Base-by-base conservation (phyloP, 2,113 vertebrate genomes). In the Chionomys nivalis region DNA sequence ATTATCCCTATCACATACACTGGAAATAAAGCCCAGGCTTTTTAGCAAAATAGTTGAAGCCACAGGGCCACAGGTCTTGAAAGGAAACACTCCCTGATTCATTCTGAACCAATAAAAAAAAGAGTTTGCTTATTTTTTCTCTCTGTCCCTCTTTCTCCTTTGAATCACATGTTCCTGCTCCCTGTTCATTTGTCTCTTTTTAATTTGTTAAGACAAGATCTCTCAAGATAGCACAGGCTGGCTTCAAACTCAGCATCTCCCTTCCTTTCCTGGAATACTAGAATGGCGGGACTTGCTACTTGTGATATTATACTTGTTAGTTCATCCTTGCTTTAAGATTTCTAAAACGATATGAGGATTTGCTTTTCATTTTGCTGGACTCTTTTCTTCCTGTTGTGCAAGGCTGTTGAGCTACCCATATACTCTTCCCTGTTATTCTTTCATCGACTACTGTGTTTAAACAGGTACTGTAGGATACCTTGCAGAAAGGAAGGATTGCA, bases 11-110 rank as follows among this genome's bases (percentile, higher is more conserved):
- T 12, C 42, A 92, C 28, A 82, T 68, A 66, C 52, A 39, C 19
- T 88, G 76, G 39, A 92, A 91, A 49, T 47, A 73, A 90, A 97
- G 23, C 85, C 66, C 52, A 47, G 68, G 33, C 42, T 87, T 94
- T 92, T 96, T 24, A 92, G 68, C 72, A 83, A 81, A 52, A 28
- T 78, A 82, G 94, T 66, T 92, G 79, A 93, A 96, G 39, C 52
- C 72, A 89, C 7, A 90, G 86, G 42, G 65, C 42, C 72, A 78
- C 1, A 44, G 73, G 49, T 36, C n/a, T 65, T 28, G n/a, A 92
- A 17, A 66, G 44, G 65, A 70, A 92, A 87, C 28, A 83, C 9
- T 91, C 49, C 36, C 42, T 47, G 16, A 66, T 82, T 87, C 33
- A 39, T 94, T 92, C 72, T 77, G n/a, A 93, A 63, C 33, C 94